Base-by-base conservation (phyloP, 2,113 vertebrate species). In the Artemisiospiza belli region DNA sequence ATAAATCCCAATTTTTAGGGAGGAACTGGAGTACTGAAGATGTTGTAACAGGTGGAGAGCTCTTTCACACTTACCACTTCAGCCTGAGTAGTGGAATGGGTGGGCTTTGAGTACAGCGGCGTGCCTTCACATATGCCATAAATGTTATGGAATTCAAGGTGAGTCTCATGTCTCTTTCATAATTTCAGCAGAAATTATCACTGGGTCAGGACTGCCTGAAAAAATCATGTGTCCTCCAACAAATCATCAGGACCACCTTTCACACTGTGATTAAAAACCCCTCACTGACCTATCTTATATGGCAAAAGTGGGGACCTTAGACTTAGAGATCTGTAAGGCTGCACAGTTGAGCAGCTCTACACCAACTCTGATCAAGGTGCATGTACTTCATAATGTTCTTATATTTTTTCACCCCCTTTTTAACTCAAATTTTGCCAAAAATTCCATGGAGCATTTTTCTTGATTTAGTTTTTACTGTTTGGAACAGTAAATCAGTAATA, bases 401-500 rank as follows among this genome's bases (percentile, higher is more conserved):
- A 8, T 21, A 76, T 72, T 85, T 39, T 20, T 62, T 90, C 4
- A 6, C 0, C 6, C 4, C 6, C 15, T 63, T 96, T 77, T 55
- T 0, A 96, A 67, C 6, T 55, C 25, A 77, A 39, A 58, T 74
- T 44, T 81, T 83, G 54, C 23, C 6, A 57, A 63, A 72, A 76
- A 27, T 51, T 46, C 11, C 15, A 73, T 8, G 5, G 11, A 46
- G 1, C 3, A 22, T 74, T 70, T 69, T 77, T 66, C 8, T 90
- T 35, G 1, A 20, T 63, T 92, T 73, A 35, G 63, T 84, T 83
- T 85, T 88, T 57, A 72, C 67, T 91, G 11, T 79, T 89, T 89
- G 51, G 28, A 93, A 94, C 10, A 61, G 49, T 41, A 70, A 94
- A 96, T 74, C 44, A 64, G 49, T 87, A 96, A 51, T 82, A 91